A percentile compares a stretch with the other conserved stretches of the same genome.
phyloP scores from a whole-genome alignment of 2,797 vertebrate genomes.

The Leptatherina wallacei region DNA sequence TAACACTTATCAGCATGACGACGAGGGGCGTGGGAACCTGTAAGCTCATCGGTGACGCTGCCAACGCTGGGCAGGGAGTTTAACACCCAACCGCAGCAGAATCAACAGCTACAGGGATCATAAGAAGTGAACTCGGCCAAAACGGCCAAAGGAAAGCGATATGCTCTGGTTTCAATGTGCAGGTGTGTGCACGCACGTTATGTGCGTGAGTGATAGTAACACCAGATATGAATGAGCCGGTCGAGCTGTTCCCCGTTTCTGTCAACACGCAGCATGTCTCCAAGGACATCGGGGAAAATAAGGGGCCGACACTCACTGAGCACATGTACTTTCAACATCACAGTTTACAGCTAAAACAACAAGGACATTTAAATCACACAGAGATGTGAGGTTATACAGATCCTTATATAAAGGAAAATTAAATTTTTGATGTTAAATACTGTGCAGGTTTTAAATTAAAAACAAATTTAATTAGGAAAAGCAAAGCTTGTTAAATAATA shows the following conservation, averaged over 20 bases:
- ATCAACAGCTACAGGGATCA: not conserved
- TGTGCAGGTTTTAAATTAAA: too few species aligned
- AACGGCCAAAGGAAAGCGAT: constrained; percentile 33
- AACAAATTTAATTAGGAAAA: not conserved
- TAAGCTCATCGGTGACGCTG: not conserved
- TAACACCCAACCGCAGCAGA: not conserved
- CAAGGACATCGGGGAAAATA: constrained; percentile 18
- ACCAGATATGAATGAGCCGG: constrained; percentile 41
- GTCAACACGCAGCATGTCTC: constrained; percentile 37
- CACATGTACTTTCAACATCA: constrained; percentile 15
- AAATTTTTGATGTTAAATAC: not conserved
- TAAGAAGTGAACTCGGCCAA: constrained; percentile 26
- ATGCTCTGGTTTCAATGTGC: constrained; percentile 27
- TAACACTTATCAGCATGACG: not conserved
- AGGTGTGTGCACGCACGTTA: not conserved
- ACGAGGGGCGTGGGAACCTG: too few species aligned
- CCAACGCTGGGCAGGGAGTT: not conserved
- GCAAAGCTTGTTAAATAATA: not conserved
- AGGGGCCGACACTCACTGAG: constrained; percentile 7
- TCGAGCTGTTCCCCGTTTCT: constrained; percentile 20
- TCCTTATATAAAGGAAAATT: not conserved
- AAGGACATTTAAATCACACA: not conserved
- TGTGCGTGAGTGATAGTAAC: constrained; percentile 13
- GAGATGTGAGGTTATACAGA: not conserved
- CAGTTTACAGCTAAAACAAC: constrained; percentile 24